phyloP scores from a whole-genome alignment of 1,140 invertebrate genomes.

The Pissodes strobi region DNA sequence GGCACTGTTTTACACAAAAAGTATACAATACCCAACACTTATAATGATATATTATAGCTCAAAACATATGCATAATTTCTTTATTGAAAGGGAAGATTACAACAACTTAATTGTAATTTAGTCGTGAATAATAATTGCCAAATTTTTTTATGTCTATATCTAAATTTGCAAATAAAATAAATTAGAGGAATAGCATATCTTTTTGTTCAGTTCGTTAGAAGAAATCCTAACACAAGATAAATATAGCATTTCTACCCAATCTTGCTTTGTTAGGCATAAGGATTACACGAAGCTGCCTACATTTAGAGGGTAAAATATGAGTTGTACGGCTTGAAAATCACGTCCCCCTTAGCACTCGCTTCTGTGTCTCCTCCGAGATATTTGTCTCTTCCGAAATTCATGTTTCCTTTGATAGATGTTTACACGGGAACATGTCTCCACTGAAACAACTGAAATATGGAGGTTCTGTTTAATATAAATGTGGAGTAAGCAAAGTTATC shows the following conservation, averaged over 20 bases:
- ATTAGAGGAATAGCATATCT: background rate
- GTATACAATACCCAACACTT: no score
- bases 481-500: slow-evolving; percentile 25
- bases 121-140: no score
- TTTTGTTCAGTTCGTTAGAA: background rate
- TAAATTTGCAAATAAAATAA: no score
- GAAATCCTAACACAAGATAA: background rate
- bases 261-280: slow-evolving; percentile 10
- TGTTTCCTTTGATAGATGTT: slow-evolving; percentile 35
- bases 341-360: slow-evolving; percentile 20
- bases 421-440: slow-evolving; percentile 33
- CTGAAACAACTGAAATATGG: slow-evolving; percentile 32
- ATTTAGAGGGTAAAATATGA: slow-evolving; percentile 28
- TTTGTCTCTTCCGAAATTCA: slow-evolving; percentile 33
- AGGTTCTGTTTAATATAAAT: slow-evolving; percentile 20
- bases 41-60: no score
- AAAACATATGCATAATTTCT: no score
- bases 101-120: no score
- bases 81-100: no score
- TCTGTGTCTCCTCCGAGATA: slow-evolving; percentile 18
- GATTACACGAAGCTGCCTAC: slow-evolving; percentile 13
- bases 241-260: background rate
- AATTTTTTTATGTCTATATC: no score
- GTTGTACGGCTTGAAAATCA: slow-evolving; percentile 23
- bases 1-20: no score